Conservation (phyloP, 2,797 vertebrate genomes). For the Amniataba percoides region DNA sequence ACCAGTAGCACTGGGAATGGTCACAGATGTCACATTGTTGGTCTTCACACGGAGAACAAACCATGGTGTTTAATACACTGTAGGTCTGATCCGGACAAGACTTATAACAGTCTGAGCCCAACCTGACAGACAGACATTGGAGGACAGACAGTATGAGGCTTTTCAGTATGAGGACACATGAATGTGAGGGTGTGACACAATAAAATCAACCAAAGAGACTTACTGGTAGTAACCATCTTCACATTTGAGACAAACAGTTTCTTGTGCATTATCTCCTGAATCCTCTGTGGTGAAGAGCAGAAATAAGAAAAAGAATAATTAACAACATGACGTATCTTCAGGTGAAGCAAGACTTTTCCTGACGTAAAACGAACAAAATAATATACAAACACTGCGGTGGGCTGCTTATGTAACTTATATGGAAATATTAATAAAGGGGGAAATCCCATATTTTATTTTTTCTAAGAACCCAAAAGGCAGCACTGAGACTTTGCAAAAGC, state of each 20-base stretch:
- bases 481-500: background rate
- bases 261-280: conserved; percentile 63
- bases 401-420: background rate
- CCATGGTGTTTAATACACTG: conserved; percentile 60
- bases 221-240: conserved; percentile 89
- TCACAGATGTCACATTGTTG: conserved; percentile 88
- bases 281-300: conserved; percentile 83
- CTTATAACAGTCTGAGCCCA: conserved; percentile 84
- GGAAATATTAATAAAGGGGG: background rate
- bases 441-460: background rate
- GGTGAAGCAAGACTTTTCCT: too few species aligned
- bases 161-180: background rate
- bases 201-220: conserved; percentile 40
- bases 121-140: conserved; percentile 76
- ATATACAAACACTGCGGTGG: background rate
- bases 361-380: background rate
- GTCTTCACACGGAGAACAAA: conserved; percentile 84
- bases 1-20: conserved; percentile 86
- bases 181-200: background rate
- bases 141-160: background rate
- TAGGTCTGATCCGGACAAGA: conserved; percentile 91
- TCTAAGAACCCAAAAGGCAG: background rate
- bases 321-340: too few species aligned
- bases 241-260: conserved; percentile 86
- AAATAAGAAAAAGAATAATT: conserved; percentile 18